A percentile compares a stretch with the other conserved stretches of the same genome.
Evolutionary conservation across 2,888 invertebrate species (phyloP).

Genomic region (Netelia inedita): DNA sequence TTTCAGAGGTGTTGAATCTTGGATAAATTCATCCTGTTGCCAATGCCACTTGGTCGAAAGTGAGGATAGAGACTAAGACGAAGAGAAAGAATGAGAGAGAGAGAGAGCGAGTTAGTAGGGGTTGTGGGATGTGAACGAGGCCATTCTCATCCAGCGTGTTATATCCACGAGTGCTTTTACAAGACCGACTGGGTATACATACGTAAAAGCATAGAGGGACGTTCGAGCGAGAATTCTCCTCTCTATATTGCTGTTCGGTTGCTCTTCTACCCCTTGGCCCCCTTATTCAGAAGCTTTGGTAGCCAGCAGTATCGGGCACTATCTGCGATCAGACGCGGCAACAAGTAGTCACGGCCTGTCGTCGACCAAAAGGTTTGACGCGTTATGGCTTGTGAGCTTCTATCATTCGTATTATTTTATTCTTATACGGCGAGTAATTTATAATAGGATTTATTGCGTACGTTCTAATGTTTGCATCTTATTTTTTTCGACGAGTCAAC

Average conservation of each 20-base stretch:
- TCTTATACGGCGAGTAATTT: too few relatives aligned
- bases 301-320: slow-evolving; percentile 39
- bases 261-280: neutral
- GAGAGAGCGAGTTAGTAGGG: neutral
- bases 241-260: neutral
- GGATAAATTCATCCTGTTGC: slow-evolving; percentile 53
- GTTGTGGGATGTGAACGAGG: slow-evolving; percentile 1
- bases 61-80: neutral
- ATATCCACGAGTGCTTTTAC: slow-evolving; percentile 2
- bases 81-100: neutral
- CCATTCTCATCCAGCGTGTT: slow-evolving; percentile 10
- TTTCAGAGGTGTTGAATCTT: slow-evolving; percentile 53
- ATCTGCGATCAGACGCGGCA: slow-evolving; percentile 59
- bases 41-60: neutral
- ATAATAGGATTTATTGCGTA: too few relatives aligned
- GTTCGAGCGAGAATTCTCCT: slow-evolving; percentile 11
- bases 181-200: neutral
- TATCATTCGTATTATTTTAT: too few relatives aligned
- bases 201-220: neutral
- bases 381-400: neutral
- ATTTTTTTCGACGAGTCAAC: too few relatives aligned
- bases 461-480: too few relatives aligned
- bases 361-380: slow-evolving; percentile 34
- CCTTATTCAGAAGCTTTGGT: neutral
- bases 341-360: slow-evolving; percentile 59